Evolutionary conservation across 2,113 vertebrate species (phyloP).

Genomic region (Onychostruthus taczanowskii): DNA sequence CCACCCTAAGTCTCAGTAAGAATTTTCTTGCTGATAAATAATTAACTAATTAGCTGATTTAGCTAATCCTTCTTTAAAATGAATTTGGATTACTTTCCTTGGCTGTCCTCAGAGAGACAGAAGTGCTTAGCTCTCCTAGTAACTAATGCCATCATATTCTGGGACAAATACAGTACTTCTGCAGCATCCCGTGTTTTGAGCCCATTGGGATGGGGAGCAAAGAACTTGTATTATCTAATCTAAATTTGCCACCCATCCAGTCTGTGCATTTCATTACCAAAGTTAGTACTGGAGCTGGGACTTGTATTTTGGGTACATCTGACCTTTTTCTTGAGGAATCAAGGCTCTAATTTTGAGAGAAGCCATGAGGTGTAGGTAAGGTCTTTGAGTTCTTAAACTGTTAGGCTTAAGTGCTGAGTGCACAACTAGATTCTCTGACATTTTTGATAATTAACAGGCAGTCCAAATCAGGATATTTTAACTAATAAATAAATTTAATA

Average conservation of each 20-base stretch:
- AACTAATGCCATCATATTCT: background rate
- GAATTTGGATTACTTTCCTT: constrained; percentile 24
- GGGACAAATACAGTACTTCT: background rate
- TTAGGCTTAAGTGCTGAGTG: background rate
- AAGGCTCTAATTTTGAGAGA: background rate
- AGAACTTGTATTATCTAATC: background rate
- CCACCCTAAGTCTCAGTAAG: background rate
- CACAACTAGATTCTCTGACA: background rate
- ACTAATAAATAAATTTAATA: background rate
- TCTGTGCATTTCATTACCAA: background rate
- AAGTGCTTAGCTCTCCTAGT: background rate
- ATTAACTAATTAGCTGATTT: constrained; percentile 23
- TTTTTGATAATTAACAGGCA: background rate
- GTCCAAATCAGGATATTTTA: background rate
- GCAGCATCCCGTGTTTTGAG: background rate
- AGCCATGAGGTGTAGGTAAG: background rate
- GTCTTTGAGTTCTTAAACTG: background rate
- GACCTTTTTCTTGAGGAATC: background rate
- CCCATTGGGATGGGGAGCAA: background rate
- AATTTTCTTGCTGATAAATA: background rate
- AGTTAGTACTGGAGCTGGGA: background rate
- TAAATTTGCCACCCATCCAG: background rate
- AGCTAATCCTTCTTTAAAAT: constrained; percentile 41
- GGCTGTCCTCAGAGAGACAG: background rate
- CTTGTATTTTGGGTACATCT: background rate